Evolutionary conservation across 2,113 vertebrate genomes (phyloP), one percentile per base, ranked within the genome.

Genomic region (Neomonachus schauinslandi): DNA sequence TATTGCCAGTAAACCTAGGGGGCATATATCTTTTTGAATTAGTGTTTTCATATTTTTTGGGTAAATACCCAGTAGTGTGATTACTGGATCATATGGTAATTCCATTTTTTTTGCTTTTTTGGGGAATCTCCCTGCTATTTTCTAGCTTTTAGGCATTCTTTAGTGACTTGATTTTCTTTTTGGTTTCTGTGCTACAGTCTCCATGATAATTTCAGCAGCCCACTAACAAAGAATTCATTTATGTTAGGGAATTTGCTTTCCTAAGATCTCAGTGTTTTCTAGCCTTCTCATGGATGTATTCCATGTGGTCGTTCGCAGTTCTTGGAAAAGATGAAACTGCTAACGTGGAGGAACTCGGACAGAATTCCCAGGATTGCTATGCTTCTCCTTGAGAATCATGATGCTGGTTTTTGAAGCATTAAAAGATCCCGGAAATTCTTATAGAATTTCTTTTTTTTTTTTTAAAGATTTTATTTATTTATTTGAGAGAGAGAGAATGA

Each of bases 241-340:
- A 31, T 49, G 8, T 86, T 63, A 3, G 19, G 53, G 33, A 46
- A 61, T 11, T 83, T 85, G 26, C 9, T 79, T 91, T 85, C 59
- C 74, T 7, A 51, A 87, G 65, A 84, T 26, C 69, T 93, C 1
- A 6, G 15, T 53, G 16, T 84, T 94, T 81, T 81, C 31, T 65
- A 1, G 42, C 10, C 55, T 86, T 53, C 42, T 14, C 10, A 4
- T 33, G n/a, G 19, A 22, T 42, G 10, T 33, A 16, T 72, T 80
- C 33, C 3, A 51, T 4, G 46, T 49, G n/a, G 79, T 49, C 72
- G 67, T 65, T 79, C 19, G 11, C 65, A 85, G 42, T 46, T 84
- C 71, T 94, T 97, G 51, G 82, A 55, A 92, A 86, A 95, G 65
- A 71, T 5, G 19, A 86, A 83, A 33, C 18, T 55, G 74, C 53